Base-by-base conservation (phyloP, 2,888 invertebrate genomes). In the Hetaerina titia region DNA sequence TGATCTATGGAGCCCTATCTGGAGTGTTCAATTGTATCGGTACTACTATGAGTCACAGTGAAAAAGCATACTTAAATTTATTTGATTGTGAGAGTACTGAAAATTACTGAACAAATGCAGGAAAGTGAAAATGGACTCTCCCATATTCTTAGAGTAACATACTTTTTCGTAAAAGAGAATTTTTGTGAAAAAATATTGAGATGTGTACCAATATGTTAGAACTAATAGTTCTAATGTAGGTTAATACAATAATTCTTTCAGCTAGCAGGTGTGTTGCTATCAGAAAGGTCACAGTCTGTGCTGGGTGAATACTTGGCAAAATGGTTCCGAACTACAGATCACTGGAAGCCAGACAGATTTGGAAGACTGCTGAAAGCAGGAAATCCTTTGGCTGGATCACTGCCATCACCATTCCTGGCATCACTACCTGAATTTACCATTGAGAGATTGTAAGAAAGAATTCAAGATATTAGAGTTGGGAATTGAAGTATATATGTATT, bases 381-480 rank as follows among this genome's bases (percentile, higher is more conserved):
- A 17, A 92, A 92, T 69, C 92, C 92, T 8, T 57, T 92, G 74
- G 64, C 69, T 60, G 92, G 69, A 9, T 92, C 92, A n/a, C 92
- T 92, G 7, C 92, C 92, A 19, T 56, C 92, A 1, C 92, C 92
- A 45, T 92, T 92, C 56, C 69, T 92, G 15, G 69, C 92, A 56
- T 92, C 92, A 8, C n/a, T 92, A 25, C 15, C 92, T 17, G 5
- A 31, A 19, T 5, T 56, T 15, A n/a, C 74, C 69, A 92, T 69
- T n/a, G 92, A 92, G 56, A 92, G 92, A 92, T 92, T 92, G 92
- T 92, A n/a, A 92, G 92, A 31, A 45, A 15, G 13, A 64, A 45
- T 45, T 45, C 6, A 6, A 87, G 22, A 45, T 57, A n/a, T 69
- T 56, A 7, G 15, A 57, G 56, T 89, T 15, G 0, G 13, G 31